Evolutionary conservation across 2,888 invertebrate genomes (phyloP), one percentile per base, ranked within the genome.

Genomic region (Agrotis exclamationis): DNA sequence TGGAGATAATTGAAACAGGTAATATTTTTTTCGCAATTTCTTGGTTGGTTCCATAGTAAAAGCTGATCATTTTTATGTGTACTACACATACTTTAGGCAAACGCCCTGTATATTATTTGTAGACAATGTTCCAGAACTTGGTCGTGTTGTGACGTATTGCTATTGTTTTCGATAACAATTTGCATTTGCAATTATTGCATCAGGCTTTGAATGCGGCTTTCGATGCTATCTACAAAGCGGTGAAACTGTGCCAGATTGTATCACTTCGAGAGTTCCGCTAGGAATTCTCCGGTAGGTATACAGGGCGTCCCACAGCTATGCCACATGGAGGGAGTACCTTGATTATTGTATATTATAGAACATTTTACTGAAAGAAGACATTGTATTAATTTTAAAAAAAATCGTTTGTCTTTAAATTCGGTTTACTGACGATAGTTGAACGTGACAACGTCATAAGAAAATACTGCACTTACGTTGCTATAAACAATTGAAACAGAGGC

Each of bases 121-220:
- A 18, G 22, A 66, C 62, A 68, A 68, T 62, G 58, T 70, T 53
- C 16, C 28, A 47, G 16, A 28, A 48, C 47, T 60, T 69, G 48
- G 47, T 20, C 24, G 1, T n/a, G 22, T 62, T 51, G 39, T 81
- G 82, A 81, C 75, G 82, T 79, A 56, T 66, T 45, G 50, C 72
- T 57, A 81, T 81, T 81, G 81, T 81, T 65, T 72, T n/a, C 0
- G 66, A 60, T 56, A 33, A 69, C 20, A 18, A 63, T 70, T 76
- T 68, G 72, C 68, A 63, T 73, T 72, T 60, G 59, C 53, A 71
- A 64, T 63, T 59, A 65, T 79, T 73, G 51, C 59, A 70, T 53
- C 67, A 57, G 39, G 58, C 28, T 60, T 66, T 79, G 39, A 50
- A 60, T 53, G 51, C 56, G 63, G 63, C 54, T 64, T 75, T 58